Evolutionary conservation across 2,888 invertebrate genomes (phyloP).

Genomic region (Trissoscelio sp.): DNA sequence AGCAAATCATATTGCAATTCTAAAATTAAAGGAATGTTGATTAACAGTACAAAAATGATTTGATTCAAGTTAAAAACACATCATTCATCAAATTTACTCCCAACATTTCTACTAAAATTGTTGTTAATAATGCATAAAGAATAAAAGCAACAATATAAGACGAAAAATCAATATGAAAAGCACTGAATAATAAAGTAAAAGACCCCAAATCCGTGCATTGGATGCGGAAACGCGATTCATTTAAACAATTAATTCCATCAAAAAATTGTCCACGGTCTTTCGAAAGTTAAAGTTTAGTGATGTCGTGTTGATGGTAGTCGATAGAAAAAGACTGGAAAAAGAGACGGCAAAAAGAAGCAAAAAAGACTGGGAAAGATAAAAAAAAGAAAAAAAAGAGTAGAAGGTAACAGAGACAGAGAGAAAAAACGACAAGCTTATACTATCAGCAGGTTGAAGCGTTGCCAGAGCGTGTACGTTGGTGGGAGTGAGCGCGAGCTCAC

Average conservation of each 20-base stretch:
- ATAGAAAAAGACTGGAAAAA: constrained; percentile 69
- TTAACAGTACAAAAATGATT: no score
- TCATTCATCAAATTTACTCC: no score
- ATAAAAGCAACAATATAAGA: no score
- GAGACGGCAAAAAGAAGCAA: no score
- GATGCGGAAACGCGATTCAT: neutral
- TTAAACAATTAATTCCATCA: constrained; percentile 25
- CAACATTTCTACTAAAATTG: no score
- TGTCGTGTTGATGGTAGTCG: constrained; percentile 57
- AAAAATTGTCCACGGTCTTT: constrained; percentile 45
- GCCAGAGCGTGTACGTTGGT: constrained; percentile 52
- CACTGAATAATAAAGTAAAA: no score
- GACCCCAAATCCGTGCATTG: neutral
- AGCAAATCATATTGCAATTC: no score
- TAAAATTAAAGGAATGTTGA: no score
- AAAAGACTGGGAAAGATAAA: constrained; percentile 16
- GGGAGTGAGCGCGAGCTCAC: constrained; percentile 65
- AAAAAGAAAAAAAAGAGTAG: constrained; percentile 43
- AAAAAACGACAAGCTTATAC: constrained; percentile 58
- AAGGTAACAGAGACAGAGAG: constrained; percentile 9
- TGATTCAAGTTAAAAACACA: no score
- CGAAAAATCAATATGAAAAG: no score
- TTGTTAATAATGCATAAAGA: no score
- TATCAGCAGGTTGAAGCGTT: constrained; percentile 64
- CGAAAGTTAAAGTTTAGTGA: constrained; percentile 53